A percentile compares a stretch with the other conserved stretches of the same genome.
These are phyloP conservation scores for Oncorhynchus tshawytscha DNA, from an alignment of 2,113 vertebrate genomes.

Conservation along the genomic window DNA sequence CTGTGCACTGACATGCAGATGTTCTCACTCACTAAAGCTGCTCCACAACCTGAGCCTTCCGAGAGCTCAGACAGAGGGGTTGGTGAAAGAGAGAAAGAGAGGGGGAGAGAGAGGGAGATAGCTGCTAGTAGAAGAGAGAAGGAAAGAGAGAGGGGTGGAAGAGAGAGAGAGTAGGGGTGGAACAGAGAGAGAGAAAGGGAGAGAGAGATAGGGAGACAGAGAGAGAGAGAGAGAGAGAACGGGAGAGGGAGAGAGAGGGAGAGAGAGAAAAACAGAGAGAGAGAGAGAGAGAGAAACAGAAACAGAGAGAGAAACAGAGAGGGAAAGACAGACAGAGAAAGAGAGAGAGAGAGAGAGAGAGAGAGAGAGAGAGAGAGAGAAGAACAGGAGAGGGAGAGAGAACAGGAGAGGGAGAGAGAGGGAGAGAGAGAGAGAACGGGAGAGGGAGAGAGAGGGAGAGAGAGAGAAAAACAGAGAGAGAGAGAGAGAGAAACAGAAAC, in stretches of 20 bases:
- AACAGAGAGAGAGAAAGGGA: background rate
- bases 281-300: background rate
- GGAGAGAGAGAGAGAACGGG: background rate
- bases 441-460: background rate
- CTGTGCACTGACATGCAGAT: constrained; percentile 38
- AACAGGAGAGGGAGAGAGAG: background rate
- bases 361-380: background rate
- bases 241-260: background rate
- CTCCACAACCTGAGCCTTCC: background rate
- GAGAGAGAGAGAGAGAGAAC: background rate
- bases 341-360: background rate
- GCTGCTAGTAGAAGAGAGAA: background rate
- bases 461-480: background rate
- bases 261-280: background rate
- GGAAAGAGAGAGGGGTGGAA: background rate
- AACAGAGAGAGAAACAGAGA: background rate
- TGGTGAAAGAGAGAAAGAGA: background rate
- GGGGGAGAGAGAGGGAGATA: background rate
- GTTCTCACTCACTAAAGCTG: constrained; percentile 41
- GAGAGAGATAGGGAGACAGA: background rate
- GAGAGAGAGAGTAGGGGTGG: background rate
- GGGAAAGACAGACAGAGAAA: background rate
- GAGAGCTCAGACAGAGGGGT: background rate
- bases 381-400: background rate
- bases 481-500: background rate